Percentiles rank a stretch among this genome's conserved stretches.
Conservation (phyloP, 2,113 vertebrate species). For the Halcyon malimbica region DNA sequence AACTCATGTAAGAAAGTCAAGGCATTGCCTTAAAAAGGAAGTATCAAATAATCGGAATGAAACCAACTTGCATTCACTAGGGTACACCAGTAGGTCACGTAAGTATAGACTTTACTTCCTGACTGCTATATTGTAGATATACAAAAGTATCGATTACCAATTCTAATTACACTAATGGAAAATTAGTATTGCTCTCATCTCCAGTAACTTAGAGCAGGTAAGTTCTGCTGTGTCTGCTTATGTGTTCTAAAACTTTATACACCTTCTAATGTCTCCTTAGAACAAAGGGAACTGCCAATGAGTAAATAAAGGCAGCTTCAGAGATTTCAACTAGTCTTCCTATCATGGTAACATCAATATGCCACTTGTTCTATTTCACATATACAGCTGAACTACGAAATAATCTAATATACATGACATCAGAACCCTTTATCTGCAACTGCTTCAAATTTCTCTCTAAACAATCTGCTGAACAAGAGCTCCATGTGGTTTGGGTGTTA, state of each 20-base stretch:
- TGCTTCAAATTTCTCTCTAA: constrained; percentile 13
- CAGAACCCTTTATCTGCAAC: constrained; percentile 29
- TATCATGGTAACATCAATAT: background rate
- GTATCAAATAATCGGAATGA: background rate
- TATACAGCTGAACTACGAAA: background rate
- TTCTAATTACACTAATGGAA: constrained; percentile 75
- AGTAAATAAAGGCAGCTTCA: background rate
- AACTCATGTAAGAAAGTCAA: background rate
- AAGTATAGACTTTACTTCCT: constrained; percentile 59
- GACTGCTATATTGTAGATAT: constrained; percentile 27
- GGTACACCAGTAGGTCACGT: background rate
- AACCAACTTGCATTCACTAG: background rate
- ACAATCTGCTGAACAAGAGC: background rate
- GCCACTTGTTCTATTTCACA: background rate
- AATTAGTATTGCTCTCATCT: constrained; percentile 24
- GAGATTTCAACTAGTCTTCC: background rate
- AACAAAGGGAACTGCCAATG: background rate
- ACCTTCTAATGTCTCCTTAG: background rate
- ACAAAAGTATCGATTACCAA: constrained; percentile 69
- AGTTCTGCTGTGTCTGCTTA: background rate
- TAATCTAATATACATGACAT: background rate
- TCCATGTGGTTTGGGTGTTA: background rate
- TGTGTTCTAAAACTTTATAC: constrained; percentile 44
- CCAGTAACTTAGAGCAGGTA: background rate
- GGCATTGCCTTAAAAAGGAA: background rate